Conservation (phyloP, 1,140 invertebrate species). For the Drosophila mojavensis region DNA sequence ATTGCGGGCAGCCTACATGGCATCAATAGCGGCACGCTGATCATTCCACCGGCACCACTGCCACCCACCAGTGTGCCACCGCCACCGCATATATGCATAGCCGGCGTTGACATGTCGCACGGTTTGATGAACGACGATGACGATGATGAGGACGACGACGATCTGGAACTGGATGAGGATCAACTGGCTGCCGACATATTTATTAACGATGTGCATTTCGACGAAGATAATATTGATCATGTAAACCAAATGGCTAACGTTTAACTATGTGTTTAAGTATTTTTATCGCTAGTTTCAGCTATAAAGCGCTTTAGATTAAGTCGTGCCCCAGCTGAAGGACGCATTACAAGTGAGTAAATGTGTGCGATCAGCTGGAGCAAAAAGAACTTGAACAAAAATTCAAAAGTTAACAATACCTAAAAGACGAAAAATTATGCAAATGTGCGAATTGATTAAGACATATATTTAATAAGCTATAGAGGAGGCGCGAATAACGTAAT, state of each 20-base stretch:
- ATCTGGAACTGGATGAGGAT: slow-evolving; percentile 73
- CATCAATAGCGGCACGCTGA: slow-evolving; percentile 78
- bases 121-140: slow-evolving; percentile 75
- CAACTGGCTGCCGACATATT: slow-evolving; percentile 74
- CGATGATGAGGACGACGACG: slow-evolving; percentile 73
- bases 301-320: slow-evolving; percentile 66
- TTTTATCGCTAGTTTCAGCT: slow-evolving; percentile 75
- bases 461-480: slow-evolving; percentile 67
- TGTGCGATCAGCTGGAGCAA: slow-evolving; percentile 28
- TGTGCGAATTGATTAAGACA: slow-evolving; percentile 77
- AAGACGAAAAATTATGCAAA: slow-evolving; percentile 81
- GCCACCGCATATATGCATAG: slow-evolving; percentile 81
- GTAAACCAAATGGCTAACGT: slow-evolving; percentile 83
- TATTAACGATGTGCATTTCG: slow-evolving; percentile 83
- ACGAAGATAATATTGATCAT: slow-evolving; percentile 78
- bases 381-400: slow-evolving; percentile 61
- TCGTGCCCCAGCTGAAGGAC: slow-evolving; percentile 45
- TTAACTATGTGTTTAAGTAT: slow-evolving; percentile 74
- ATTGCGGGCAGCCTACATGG: slow-evolving; percentile 83
- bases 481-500: slow-evolving; percentile 45
- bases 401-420: slow-evolving; percentile 83
- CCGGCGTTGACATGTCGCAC: slow-evolving; percentile 71
- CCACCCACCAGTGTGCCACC: slow-evolving; percentile 82
- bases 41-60: slow-evolving; percentile 81
- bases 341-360: slow-evolving; percentile 24